phyloP scores from a whole-genome alignment of 2,797 vertebrate species.

The Helostoma temminkii region DNA sequence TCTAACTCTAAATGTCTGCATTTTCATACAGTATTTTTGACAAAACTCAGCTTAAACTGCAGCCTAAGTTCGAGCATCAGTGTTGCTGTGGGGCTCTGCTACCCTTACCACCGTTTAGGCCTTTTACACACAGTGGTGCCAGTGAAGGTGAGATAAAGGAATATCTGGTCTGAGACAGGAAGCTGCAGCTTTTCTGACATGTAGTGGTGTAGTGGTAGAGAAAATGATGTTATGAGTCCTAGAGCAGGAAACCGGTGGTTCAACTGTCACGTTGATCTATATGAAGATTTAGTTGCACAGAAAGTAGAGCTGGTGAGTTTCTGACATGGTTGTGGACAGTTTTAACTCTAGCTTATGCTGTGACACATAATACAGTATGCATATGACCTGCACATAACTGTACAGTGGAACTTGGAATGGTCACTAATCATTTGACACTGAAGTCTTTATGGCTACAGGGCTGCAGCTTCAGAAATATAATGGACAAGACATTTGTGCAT shows the following conservation, averaged over 20 bases:
- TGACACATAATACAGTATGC: conserved; percentile 26
- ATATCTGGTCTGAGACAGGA: conserved; percentile 45
- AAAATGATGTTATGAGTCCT: conserved; percentile 6
- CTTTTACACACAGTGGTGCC: not conserved
- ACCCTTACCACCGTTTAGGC: not conserved
- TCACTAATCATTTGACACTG: conserved; percentile 11
- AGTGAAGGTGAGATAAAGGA: conserved; percentile 2
- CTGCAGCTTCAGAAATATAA: not conserved
- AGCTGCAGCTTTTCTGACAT: conserved; percentile 22
- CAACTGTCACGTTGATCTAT: conserved; percentile 19
- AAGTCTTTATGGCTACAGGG: not conserved
- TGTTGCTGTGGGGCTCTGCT: not conserved
- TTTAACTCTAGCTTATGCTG: conserved; percentile 31
- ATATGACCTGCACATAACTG: conserved; percentile 10
- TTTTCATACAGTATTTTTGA: too few species aligned
- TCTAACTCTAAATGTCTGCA: too few species aligned
- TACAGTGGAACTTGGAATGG: conserved; percentile 12
- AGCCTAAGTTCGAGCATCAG: not conserved
- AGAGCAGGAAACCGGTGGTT: conserved; percentile 39
- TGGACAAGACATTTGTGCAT: not conserved
- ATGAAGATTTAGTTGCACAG: conserved; percentile 7
- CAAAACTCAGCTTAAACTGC: too few species aligned
- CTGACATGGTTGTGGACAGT: conserved; percentile 19
- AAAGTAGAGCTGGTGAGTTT: conserved; percentile 14
- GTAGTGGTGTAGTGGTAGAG: conserved; percentile 45